These are phyloP conservation scores for Pteromalus puparum DNA, from an alignment of 1,140 invertebrate genomes.

Conservation along the genomic window DNA sequence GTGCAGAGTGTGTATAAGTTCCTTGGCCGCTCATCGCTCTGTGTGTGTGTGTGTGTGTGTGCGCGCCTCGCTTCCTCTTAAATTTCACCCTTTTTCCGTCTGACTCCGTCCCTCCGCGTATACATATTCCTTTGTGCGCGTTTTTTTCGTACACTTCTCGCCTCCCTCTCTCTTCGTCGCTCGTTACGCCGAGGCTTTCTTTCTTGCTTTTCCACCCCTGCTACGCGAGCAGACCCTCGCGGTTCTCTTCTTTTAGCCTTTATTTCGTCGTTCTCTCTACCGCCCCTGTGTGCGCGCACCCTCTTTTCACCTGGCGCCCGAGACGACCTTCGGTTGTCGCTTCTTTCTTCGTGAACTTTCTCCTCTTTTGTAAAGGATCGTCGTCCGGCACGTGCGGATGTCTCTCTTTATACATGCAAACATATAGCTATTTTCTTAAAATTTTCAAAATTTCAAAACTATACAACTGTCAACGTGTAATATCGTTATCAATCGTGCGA, in stretches of 20 bases:
- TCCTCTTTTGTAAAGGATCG: no score
- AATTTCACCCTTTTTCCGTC: slow-evolving; percentile 19
- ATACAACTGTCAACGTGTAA: no score
- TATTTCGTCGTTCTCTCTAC: not conserved
- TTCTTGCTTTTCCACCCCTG: not conserved
- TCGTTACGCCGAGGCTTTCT: not conserved
- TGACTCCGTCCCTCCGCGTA: not conserved
- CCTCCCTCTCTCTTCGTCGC: not conserved
- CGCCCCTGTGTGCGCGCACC: not conserved
- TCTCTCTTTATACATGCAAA: no score
- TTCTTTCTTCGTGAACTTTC: no score
- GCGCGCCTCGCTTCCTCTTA: not conserved
- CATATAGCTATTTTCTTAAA: no score
- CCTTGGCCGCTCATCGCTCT: not conserved
- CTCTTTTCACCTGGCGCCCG: not conserved
- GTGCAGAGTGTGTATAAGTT: not conserved
- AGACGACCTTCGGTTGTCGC: no score
- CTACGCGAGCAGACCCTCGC: not conserved
- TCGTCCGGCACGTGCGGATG: no score
- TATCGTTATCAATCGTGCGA: no score
- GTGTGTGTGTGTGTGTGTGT: no score
- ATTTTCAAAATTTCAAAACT: no score
- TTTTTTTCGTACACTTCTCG: not conserved
- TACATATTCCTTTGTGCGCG: not conserved
- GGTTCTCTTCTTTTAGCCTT: not conserved